Evolutionary conservation across 53 echinoderm and acorn worm species (phyloP).

Genomic region (Stichopus horrens): DNA sequence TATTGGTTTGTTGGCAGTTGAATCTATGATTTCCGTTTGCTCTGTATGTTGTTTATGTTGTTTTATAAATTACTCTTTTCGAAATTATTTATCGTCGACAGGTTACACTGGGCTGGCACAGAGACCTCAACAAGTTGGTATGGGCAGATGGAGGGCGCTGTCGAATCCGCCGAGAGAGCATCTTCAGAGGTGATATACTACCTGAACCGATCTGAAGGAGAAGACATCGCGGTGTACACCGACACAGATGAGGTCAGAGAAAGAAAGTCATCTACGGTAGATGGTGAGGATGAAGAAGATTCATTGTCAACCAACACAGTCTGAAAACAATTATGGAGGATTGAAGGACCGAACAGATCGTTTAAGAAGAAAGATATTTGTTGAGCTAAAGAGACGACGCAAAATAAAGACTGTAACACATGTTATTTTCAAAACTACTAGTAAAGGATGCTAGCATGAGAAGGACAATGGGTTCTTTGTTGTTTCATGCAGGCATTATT

Average conservation of each 20-base stretch:
- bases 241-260: constrained; percentile 34
- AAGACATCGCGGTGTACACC: constrained; percentile 36
- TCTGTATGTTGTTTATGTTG: too few relatives aligned
- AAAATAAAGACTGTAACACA: too few relatives aligned
- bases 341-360: too few relatives aligned
- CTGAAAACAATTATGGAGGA: not conserved
- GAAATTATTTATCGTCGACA: not conserved
- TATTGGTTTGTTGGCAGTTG: too few relatives aligned
- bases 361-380: too few relatives aligned
- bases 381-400: too few relatives aligned
- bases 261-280: not conserved
- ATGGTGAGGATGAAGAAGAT: not conserved
- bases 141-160: constrained; percentile 94
- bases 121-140: constrained; percentile 74
- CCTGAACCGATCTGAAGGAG: constrained; percentile 38
- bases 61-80: too few relatives aligned
- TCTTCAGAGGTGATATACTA: constrained; percentile 60
- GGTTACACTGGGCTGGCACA: constrained; percentile 84
- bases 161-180: constrained; percentile 76
- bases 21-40: too few relatives aligned
- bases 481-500: too few relatives aligned
- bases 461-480: too few relatives aligned
- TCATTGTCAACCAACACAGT: not conserved
- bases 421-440: too few relatives aligned
- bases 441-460: too few relatives aligned